Evolutionary conservation across 2,113 vertebrate genomes (phyloP), one percentile per base, ranked within the genome.

Genomic region (Peromyscus californicus): DNA sequence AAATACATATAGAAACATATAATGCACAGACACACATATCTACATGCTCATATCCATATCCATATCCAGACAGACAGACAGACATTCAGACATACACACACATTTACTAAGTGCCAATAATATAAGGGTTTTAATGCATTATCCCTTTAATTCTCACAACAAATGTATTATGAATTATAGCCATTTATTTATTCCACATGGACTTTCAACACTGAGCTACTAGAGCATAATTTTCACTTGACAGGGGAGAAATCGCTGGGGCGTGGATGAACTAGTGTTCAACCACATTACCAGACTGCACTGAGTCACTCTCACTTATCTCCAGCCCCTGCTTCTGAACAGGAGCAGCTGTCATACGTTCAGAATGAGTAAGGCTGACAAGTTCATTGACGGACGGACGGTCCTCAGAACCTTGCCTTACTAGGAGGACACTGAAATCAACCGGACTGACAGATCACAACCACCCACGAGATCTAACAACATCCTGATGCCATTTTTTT

Each of bases 91-190:
- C 57, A 85, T 7, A 65, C 1, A 45, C 26, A 86, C 17, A 86
- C 42, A 85, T 67, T 88, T 24, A 70, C 45, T 88, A 57, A 65
- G 86, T 54, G 19, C 17, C 59, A 72, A 42, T 4, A 90, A 22
- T 75, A 48, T 57, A 86, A 67, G 16, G 8, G n/a, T 75, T 92
- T 70, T 75, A n/a, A 75, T 26, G 54, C 17, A 57, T 75, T 48
- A 63, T 93, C 11, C 75, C 85, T 76, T 94, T 91, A 90, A 76
- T 88, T 94, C 36, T 78, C 13, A 74, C 45, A 69, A 69, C 15
- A 88, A 89, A 93, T 1, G 67, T 45, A 59, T 45, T 29, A 54
- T 31, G 16, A 33, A 65, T 67, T 90, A 57, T 92, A 70, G 83
- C 57, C 61, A 65, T 78, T 83, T 86, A 78, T 51, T 57, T 33